Evolutionary conservation across 2,888 invertebrate genomes (phyloP), one percentile per base, ranked within the genome.

Genomic region (Eupithecia centaureata): DNA sequence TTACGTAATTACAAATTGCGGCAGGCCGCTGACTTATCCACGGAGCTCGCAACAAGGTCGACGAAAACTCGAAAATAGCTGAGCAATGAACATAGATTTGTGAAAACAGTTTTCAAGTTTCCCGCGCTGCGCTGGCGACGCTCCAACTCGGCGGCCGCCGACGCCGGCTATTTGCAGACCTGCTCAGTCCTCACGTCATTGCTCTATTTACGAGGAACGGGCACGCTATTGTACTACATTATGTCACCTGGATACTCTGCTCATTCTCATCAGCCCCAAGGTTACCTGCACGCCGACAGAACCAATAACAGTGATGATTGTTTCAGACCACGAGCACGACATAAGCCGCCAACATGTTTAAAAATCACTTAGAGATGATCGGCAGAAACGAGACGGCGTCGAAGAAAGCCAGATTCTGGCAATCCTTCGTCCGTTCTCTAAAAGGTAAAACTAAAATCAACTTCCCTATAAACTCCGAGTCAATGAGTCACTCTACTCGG

Each of bases 381-480:
- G 97, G 97, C 94, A 96, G 97, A 94, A 97, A 97, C 92, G 97
- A 97, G 94, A 95, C 96, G 90, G 96, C 97, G 89, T 96, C 97
- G 94, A 97, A 97, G 95, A 97, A 97, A 94, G 97, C 97, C 90
- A 97, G 96, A 94, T 97, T 97, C 94, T 97, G 97, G 97, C 97
- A 97, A 94, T 97, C 97, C 87, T 97, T 96, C 92, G 97, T 97
- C 91, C 96, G 97, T 93, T 97, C 97, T 94, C 95, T 97, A 81
- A 97, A 97, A 95, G 97, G 97, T 97, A 94, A 61, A 38, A 52
- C 15, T 27, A 52, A 27, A 52, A 52, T 15, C 15, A 12, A 25
- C 2, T 51, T 52, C 15, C 10, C 8, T 0, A 35, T 4, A 38
- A 38, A 13, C 27, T 27, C 15, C 15, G 25, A 13, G 52, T 15